phyloP scores from a whole-genome alignment of 2,113 vertebrate genomes.

The Phainopepla nitens region DNA sequence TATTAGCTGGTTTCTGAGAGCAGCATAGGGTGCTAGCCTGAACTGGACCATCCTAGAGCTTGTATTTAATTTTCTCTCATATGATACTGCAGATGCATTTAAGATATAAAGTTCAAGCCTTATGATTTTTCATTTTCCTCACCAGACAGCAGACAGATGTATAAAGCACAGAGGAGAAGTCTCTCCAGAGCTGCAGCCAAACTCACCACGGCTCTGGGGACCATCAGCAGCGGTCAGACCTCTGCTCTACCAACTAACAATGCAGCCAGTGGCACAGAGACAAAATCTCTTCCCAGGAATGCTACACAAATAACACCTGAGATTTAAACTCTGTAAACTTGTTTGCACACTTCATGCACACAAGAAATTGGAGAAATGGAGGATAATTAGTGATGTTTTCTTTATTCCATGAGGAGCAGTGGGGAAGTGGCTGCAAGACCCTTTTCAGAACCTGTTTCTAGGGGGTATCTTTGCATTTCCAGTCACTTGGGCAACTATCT shows the following conservation, averaged over 20 bases:
- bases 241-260: not conserved
- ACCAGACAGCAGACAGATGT: not conserved
- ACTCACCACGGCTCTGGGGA: not conserved
- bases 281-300: not conserved
- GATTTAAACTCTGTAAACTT: not conserved
- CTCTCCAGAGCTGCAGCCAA: not conserved
- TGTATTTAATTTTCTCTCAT: not conserved
- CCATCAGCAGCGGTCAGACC: not conserved
- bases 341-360: not conserved
- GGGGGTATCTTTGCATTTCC: not conserved
- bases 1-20: not conserved
- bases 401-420: not conserved
- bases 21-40: not conserved
- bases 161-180: not conserved
- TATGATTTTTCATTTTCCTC: not conserved
- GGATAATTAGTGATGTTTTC: not conserved
- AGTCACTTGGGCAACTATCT: not conserved
- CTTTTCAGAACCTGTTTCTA: not conserved
- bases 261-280: not conserved
- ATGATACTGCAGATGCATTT: not conserved
- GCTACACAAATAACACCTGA: not conserved
- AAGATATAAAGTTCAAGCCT: not conserved
- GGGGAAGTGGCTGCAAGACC: not conserved
- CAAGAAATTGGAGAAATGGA: not conserved
- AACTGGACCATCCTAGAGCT: not conserved